Percentiles rank a stretch among this genome's conserved stretches.
Conservation (phyloP, 2,113 vertebrate species). For the Ifrita kowaldi region DNA sequence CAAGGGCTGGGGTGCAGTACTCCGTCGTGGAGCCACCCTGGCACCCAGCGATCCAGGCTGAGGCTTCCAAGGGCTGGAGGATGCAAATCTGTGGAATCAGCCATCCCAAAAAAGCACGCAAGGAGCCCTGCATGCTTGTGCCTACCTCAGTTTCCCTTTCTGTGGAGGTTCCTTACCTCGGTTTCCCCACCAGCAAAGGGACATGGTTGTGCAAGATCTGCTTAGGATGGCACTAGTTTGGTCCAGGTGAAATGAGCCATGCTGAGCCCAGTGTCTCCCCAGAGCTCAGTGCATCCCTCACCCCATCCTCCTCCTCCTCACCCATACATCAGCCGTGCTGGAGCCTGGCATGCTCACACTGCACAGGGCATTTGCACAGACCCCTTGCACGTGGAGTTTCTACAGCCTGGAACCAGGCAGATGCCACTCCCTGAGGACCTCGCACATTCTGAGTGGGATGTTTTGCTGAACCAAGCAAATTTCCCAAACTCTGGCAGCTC, state of each 20-base stretch:
- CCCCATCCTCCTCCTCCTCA: background rate
- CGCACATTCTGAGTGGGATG: fast-evolving
- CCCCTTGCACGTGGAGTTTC: background rate
- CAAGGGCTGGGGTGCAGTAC: background rate
- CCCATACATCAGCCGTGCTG: fast-evolving
- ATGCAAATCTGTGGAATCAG: background rate
- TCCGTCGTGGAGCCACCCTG: background rate
- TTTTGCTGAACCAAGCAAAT: background rate
- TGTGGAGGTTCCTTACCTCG: background rate
- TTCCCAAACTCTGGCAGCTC: background rate
- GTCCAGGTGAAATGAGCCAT: background rate
- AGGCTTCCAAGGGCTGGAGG: background rate
- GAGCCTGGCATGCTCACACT: background rate
- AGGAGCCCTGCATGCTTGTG: fast-evolving
- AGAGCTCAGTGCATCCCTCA: background rate
- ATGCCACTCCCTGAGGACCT: background rate
- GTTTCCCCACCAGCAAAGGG: background rate
- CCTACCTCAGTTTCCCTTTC: background rate
- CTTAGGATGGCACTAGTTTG: background rate
- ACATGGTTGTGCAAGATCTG: fast-evolving
- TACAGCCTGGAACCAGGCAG: background rate
- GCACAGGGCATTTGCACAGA: background rate
- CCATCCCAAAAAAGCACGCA: background rate
- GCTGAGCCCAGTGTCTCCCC: background rate
- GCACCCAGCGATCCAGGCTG: background rate